phyloP scores from a whole-genome alignment of 1,140 invertebrate genomes.

The Homarus americanus region DNA sequence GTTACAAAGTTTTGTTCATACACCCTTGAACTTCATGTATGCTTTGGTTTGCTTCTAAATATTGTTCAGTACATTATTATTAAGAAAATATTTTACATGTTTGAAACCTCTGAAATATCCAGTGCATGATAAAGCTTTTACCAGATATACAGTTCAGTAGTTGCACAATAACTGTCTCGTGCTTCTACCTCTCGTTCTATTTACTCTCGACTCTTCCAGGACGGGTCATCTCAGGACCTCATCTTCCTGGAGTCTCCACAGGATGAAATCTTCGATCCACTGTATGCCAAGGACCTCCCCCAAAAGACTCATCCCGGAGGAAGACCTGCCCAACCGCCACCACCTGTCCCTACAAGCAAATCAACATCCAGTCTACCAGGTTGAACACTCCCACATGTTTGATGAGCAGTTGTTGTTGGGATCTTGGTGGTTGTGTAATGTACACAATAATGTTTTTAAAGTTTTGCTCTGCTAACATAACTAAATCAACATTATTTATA shows the following conservation, averaged over 20 bases:
- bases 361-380: constrained; percentile 22
- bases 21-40: neutral
- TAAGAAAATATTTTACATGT: neutral
- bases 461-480: no score
- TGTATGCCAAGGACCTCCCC: constrained; percentile 47
- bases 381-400: neutral
- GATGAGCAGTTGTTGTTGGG: neutral
- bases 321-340: constrained; percentile 23
- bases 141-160: neutral
- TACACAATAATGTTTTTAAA: no score
- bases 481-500: no score
- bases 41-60: constrained; percentile 15
- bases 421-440: no score
- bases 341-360: neutral
- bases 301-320: neutral
- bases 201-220: constrained; percentile 19
- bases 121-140: neutral
- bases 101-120: constrained; percentile 15
- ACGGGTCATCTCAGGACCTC: constrained; percentile 46
- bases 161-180: neutral
- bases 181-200: neutral
- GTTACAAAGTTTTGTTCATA: constrained; percentile 3
- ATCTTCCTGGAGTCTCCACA: constrained; percentile 64
- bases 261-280: constrained; percentile 63
- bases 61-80: neutral